Conservation (phyloP, 2,888 invertebrate genomes). For the Liposcelis brunnea region DNA sequence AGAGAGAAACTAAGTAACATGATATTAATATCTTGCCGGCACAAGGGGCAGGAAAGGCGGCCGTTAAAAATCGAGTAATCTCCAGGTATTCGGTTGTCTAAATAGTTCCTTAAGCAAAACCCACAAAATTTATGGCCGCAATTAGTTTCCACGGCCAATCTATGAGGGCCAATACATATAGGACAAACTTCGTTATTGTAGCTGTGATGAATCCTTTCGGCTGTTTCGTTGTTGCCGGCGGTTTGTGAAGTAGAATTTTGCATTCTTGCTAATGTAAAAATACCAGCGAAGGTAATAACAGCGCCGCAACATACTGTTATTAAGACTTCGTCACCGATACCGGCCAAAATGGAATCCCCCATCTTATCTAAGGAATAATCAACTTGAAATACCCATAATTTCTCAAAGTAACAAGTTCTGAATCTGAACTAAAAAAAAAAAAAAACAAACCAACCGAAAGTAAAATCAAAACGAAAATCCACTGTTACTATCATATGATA, state of each 20-base stretch:
- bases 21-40: not conserved
- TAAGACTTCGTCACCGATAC: slow-evolving; percentile 4
- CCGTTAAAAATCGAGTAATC: not conserved
- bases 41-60: not conserved
- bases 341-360: slow-evolving; percentile 1
- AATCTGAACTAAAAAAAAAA: too few species aligned
- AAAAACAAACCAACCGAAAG: too few species aligned
- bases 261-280: too few species aligned
- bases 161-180: slow-evolving; percentile 1
- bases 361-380: not conserved
- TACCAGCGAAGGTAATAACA: not conserved
- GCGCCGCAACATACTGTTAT: not conserved
- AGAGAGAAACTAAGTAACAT: not conserved
- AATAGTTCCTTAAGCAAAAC: not conserved
- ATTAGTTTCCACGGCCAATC: slow-evolving; percentile 4
- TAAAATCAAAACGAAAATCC: too few species aligned
- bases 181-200: slow-evolving; percentile 5
- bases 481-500: too few species aligned
- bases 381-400: too few species aligned
- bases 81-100: not conserved
- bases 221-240: too few species aligned
- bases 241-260: too few species aligned
- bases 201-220: too few species aligned
- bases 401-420: too few species aligned
- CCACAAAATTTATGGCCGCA: slow-evolving; percentile 6